Base-by-base conservation (phyloP, 2,888 invertebrate species). In the Alcis repandata region DNA sequence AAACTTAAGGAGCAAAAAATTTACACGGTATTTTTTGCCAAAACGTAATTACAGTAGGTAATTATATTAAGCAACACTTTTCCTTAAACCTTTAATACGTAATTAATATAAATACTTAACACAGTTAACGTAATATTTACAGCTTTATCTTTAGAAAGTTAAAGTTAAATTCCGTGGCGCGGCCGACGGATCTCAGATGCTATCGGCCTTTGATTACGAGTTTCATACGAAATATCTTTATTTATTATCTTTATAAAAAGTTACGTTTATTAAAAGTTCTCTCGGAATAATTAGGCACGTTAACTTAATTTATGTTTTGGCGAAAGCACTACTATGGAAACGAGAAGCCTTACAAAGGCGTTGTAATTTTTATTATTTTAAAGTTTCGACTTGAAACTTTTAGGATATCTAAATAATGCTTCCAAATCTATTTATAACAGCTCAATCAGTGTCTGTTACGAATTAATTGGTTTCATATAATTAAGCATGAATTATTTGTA, bases 101-200 rank as follows among this genome's bases (percentile, higher is more conserved):
- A 49, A 54, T 64, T 54, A 56, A 56, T 51, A 45, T 52, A 48
- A 53, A 59, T 59, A 33, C 27, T 63, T 52, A 63, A 53, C 54
- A 49, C 51, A 45, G 17, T 65, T 60, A 56, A 65, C 38, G 56
- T 60, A 60, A 60, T 56, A 56, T 59, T 58, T 15, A 58, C 40
- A 41, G 60, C 32, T 57, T 60, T 57, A 54, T 36, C 46, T 66
- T 60, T 66, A 66, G 65, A 66, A 61, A 66, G 60, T 61, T 45
- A 15, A 51, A 45, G 43, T 52, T 41, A 22, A 61, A 60, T 60
- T 57, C 52, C 57, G 20, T 27, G 15, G 19, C 36, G 22, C 65
- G 20, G 56, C 20, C 65, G 60, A 56, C 22, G 49, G 51, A 54
- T 60, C 43, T 49, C 38, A 63, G 67, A 67, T 67, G 20, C 15